Base-by-base conservation (phyloP, 2,888 invertebrate species). In the Dasypolia templi region DNA sequence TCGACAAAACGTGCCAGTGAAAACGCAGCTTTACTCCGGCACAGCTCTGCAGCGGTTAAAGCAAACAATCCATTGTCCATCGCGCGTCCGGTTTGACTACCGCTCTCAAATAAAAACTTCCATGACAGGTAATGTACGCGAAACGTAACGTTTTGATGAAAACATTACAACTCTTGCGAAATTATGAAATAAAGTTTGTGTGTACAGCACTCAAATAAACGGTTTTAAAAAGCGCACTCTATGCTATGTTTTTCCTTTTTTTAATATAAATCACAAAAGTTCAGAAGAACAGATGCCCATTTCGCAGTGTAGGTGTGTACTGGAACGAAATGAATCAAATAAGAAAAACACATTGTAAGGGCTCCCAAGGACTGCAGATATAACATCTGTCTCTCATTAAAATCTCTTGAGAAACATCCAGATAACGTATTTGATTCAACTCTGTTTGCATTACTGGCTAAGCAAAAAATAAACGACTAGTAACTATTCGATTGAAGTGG, bases 401-500 rank as follows among this genome's bases (percentile, higher is more conserved):
- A 72, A 64, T 64, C 58, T 64, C 58, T 71, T 71, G 55, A 71
- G 51, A 63, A 72, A 79, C 51, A 42, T 53, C n/a, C 46, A 39
- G 53, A 44, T 55, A 53, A 55, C 46, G 42, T 61, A 35, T 62
- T 77, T 26, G 42, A 49, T 78, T 26, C 58, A 51, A 9, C 22
- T 59, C 51, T 49, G 73, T 77, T 72, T 79, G 59, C 59, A 11
- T 59, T 64, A 61, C 58, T 53, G 51, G 39, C 62, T 58, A 22
- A 39, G 59, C 39, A 59, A 77, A 51, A 79, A 77, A 79, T 79
- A 77, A 42, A 58, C 72, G 17, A 26, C 29, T 46, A 64, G 46
- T n/a, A 2, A 56, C 26, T 53, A 56, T 63, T 63, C 70, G 58
- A 77, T 77, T 63, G 77, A 81, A 79, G 79, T 76, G 65, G 53